Evolutionary conservation across 2,113 vertebrate species (phyloP).

Genomic region (Origma solitaria): DNA sequence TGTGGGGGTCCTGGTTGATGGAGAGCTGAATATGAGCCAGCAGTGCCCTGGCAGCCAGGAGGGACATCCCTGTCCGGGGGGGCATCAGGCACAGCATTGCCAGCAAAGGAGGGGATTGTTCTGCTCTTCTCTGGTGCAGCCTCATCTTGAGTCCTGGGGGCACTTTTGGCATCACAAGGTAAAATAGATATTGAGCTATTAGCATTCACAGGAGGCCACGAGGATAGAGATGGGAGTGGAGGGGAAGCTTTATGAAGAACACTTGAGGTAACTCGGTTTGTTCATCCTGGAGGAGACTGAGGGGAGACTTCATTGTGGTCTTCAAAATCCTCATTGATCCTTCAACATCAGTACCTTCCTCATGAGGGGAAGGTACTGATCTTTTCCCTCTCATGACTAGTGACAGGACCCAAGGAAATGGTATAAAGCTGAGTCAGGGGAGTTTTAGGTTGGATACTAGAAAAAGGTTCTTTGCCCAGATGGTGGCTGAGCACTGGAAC

Average conservation of each 20-base stretch:
- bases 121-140: not conserved
- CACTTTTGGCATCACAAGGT: not conserved
- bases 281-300: not conserved
- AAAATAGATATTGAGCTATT: not conserved
- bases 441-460: not conserved
- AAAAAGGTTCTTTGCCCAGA: not conserved
- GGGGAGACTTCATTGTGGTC: not conserved
- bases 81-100: not conserved
- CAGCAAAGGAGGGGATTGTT: not conserved
- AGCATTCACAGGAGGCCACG: not conserved
- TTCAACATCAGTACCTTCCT: no score
- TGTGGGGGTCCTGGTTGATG: not conserved
- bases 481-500: accelerated
- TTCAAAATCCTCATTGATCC: not conserved
- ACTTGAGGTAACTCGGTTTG: no score
- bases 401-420: not conserved
- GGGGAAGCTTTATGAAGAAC: not conserved
- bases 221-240: not conserved
- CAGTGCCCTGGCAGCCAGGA: not conserved
- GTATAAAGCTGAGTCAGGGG: not conserved
- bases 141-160: not conserved
- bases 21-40: not conserved
- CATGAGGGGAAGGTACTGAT: not conserved
- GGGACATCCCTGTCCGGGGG: accelerated
- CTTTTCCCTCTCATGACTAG: no score